Evolutionary conservation across 2,888 invertebrate genomes (phyloP).

Genomic region (Monopis laevigella): DNA sequence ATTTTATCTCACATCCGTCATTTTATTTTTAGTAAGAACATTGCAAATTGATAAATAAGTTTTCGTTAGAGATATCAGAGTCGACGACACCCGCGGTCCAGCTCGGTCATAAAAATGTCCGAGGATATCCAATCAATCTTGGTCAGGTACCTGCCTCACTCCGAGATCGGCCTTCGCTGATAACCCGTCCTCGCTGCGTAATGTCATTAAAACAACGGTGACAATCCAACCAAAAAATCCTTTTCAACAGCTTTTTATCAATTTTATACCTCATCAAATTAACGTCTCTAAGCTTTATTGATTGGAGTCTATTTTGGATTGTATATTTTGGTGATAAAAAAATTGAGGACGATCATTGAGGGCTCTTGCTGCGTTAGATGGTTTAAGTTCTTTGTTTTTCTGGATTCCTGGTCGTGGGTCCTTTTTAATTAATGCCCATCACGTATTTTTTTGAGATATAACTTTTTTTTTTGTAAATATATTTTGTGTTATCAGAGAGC

Average conservation of each 20-base stretch:
- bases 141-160: slow-evolving; percentile 43
- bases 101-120: slow-evolving; percentile 58
- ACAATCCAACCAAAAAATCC: slow-evolving; percentile 63
- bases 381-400: slow-evolving; percentile 63
- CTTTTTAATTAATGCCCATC: slow-evolving; percentile 69
- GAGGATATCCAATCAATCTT: slow-evolving; percentile 60
- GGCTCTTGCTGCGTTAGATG: slow-evolving; percentile 62
- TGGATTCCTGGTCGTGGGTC: slow-evolving; percentile 61
- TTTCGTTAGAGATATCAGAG: slow-evolving; percentile 21
- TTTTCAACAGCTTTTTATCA: slow-evolving; percentile 58
- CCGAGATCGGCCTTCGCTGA: slow-evolving; percentile 54
- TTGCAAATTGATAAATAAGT: slow-evolving; percentile 12
- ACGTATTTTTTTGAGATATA: slow-evolving; percentile 47
- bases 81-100: slow-evolving; percentile 52
- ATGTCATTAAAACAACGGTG: slow-evolving; percentile 68
- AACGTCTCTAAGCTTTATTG: slow-evolving; percentile 10
- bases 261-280: slow-evolving; percentile 17
- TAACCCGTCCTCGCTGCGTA: slow-evolving; percentile 65
- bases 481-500: slow-evolving; percentile 23
- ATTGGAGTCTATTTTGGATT: slow-evolving; percentile 32
- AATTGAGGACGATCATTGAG: slow-evolving; percentile 65
- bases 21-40: slow-evolving; percentile 7
- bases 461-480: slow-evolving; percentile 36
- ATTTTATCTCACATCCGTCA: slow-evolving; percentile 10
- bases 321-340: slow-evolving; percentile 54